Evolutionary conservation across 2,797 vertebrate species (phyloP), one percentile per base, ranked within the genome.

Genomic region (Neostethus bicornis): DNA sequence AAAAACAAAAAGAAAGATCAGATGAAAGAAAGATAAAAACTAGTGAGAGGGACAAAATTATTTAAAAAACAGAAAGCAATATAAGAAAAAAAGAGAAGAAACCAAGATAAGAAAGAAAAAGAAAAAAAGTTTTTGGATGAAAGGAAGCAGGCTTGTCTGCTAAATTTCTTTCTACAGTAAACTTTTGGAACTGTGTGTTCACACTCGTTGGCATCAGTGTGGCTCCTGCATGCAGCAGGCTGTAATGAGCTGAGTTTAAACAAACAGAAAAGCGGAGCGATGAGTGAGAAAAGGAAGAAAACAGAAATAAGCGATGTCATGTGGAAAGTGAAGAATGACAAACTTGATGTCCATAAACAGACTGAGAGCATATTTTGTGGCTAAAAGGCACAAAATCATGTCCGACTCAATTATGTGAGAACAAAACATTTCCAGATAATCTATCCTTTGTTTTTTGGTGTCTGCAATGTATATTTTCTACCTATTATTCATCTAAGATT

Each of bases 211-310:
- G 67, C 87, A 85, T 84, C 66, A 78, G 70, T 64, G 68, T 65
- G 70, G 79, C 73, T 75, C 68, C 55, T 61, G 59, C 59, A 78
- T 74, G 70, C 57, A 35, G 62, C 39, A 63, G 57, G 73, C 59
- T 84, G 61, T 69, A 85, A 81, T 67, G 80, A 83, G 66, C 81
- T 78, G 63, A 83, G 77, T 85, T 88, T 83, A 89, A 90, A 87
- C 84, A 88, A 89, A 86, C 84, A 84, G 49, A 24, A 81, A 84
- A 56, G 77, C 60, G 32, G 45, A 69, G 78, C 35, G 74, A 63
- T 75, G 87, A 89, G 64, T 70, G 79, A 85, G 48, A 47, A 51
- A 29, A 61, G 51, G 58, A 72, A 60, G 63, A 65, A 83, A 78
- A 71, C 47, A 77, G 73, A 79, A 82, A 85, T 37, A 80, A 75